Conservation (phyloP, 2,888 invertebrate species). For the Synergus itoensis region DNA sequence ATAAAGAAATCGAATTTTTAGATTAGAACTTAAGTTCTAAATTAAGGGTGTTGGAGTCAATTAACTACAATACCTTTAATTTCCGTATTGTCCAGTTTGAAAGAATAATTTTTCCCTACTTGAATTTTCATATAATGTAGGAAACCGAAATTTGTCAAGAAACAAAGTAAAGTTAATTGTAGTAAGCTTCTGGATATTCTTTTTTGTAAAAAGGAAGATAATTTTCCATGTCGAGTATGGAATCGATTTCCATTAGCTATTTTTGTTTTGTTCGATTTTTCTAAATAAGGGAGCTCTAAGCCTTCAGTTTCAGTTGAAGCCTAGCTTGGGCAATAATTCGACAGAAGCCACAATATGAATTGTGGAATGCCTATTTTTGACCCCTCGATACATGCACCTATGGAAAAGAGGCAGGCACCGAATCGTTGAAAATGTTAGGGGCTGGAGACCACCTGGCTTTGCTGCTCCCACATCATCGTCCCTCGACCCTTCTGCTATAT, state of each 20-base stretch:
- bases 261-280: not conserved
- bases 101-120: too few species aligned
- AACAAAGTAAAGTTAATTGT: too few species aligned
- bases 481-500: slow-evolving; percentile 11
- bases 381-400: slow-evolving; percentile 8
- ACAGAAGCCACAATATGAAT: not conserved
- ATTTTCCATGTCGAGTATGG: too few species aligned
- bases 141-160: too few species aligned
- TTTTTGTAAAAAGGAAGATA: too few species aligned
- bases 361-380: slow-evolving; percentile 3
- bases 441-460: slow-evolving; percentile 23
- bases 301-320: not conserved
- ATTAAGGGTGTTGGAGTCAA: too few species aligned
- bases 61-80: too few species aligned
- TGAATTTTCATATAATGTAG: too few species aligned
- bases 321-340: not conserved
- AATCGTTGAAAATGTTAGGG: not conserved
- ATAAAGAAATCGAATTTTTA: too few species aligned
- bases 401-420: not conserved
- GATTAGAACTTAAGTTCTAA: too few species aligned
- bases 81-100: too few species aligned
- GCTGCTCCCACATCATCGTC: slow-evolving; percentile 15
- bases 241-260: not conserved
- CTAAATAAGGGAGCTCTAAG: not conserved
- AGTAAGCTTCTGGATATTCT: too few species aligned